Evolutionary conservation across 2,113 vertebrate genomes (phyloP), one percentile per base, ranked within the genome.

Genomic region (Pelecanoides urinatrix): DNA sequence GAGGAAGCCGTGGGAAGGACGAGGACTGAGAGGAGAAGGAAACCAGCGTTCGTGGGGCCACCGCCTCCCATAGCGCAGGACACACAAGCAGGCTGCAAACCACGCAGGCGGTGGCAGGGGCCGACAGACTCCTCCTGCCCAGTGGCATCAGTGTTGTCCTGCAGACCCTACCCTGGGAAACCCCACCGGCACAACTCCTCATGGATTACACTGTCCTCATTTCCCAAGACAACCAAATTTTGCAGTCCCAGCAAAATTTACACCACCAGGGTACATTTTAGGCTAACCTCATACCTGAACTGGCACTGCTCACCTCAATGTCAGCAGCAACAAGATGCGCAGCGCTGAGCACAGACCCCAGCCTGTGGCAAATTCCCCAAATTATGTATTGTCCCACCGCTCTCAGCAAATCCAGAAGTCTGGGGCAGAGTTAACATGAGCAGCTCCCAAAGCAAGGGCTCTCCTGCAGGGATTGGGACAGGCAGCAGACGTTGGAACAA

Each of bases 311-410:
- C 50, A 34, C 30, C 50, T 61, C 50, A 6, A 2, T 7, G 13
- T 13, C 68, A 49, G 79, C 72, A 77, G 65, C 77, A 49, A 45
- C 30, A 62, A 63, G 61, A 40, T 53, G 73, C 74, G 49, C 62
- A 21, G 38, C 0, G 0, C 62, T 36, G 11, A 65, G 78, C 49
- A 40, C 32, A 77, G 81, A 62, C 25, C 21, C n/a, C 52, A 77
- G 40, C 70, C 59, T 2, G 5, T 0, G 2, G 42, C 44, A 74
- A 47, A 34, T 26, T 29, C 66, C 59, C 50, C 53, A 29, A 32
- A 19, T 16, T 21, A 16, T 0, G 0, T 34, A 14, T 11, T 36
- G 16, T 56, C 55, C 61, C 44, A 68, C 38, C 0, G 0, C 6
- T 30, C 44, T 23, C 66, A 17, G 40, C 50, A 78, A 58, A 44